A percentile compares a stretch with the other conserved stretches of the same genome.
Conservation (phyloP, 2,888 invertebrate genomes). For the Tuberolachnus salignus region DNA sequence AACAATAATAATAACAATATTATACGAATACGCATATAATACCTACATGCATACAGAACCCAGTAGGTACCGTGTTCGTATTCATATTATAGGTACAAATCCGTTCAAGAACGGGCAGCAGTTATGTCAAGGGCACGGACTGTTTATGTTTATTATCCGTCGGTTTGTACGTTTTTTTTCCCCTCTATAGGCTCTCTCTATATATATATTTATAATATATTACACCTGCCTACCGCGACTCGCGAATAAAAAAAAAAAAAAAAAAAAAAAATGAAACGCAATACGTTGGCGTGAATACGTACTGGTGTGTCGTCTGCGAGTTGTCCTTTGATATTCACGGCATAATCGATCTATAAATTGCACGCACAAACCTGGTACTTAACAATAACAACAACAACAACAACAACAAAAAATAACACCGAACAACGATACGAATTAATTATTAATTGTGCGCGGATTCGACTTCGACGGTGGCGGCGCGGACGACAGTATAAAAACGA, state of each 20-base stretch:
- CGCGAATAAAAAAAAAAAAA: conserved; percentile 49
- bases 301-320: neutral
- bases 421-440: neutral
- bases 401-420: neutral
- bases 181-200: too few species aligned
- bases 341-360: too few species aligned
- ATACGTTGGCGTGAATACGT: conserved; percentile 26
- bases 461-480: neutral
- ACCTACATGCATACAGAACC: neutral
- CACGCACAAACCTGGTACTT: too few species aligned
- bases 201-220: too few species aligned
- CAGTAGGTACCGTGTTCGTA: neutral
- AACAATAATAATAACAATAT: neutral
- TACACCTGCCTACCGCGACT: neutral
- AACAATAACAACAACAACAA: neutral
- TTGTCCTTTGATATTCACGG: too few species aligned
- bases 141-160: conserved; percentile 43
- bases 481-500: neutral
- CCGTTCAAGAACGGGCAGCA: conserved; percentile 52
- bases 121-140: conserved; percentile 54
- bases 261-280: too few species aligned
- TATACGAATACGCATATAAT: neutral
- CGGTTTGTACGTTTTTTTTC: conserved; percentile 12
- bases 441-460: neutral
- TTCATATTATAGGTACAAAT: neutral